phyloP scores from a whole-genome alignment of 2,113 vertebrate species.

The Eurystomus gularis region DNA sequence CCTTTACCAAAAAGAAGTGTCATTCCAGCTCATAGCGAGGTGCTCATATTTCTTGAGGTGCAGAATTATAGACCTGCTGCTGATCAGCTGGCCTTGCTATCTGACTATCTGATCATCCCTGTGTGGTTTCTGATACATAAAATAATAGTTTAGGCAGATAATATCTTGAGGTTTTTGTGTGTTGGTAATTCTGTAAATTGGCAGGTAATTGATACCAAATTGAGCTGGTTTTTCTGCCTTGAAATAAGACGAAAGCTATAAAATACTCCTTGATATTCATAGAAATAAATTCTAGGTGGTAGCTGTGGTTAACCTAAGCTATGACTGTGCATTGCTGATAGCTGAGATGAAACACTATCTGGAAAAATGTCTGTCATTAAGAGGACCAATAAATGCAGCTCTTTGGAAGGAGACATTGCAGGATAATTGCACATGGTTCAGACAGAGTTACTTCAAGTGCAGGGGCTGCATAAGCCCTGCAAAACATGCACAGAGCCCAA shows the following conservation, averaged over 20 bases:
- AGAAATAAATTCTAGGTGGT: neutral
- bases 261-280: slow-evolving; percentile 11
- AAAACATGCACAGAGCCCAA: neutral
- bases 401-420: neutral
- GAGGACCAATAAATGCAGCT: neutral
- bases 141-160: slow-evolving; percentile 15
- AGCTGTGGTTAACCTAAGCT: slow-evolving; percentile 2
- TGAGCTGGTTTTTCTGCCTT: neutral
- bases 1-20: neutral
- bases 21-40: neutral
- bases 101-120: slow-evolving; percentile 3
- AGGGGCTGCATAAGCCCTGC: neutral
- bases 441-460: neutral
- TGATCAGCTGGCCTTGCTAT: neutral
- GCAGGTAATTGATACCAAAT: slow-evolving; percentile 4
- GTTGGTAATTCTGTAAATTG: slow-evolving; percentile 31
- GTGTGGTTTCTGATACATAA: neutral
- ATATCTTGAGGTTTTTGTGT: neutral
- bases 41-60: neutral
- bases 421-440: neutral
- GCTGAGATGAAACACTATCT: neutral
- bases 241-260: neutral
- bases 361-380: neutral
- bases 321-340: neutral
- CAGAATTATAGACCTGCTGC: neutral